Evolutionary conservation across 2,797 vertebrate species (phyloP), one percentile per base, ranked within the genome.

Genomic region (Cottoperca gobio): DNA sequence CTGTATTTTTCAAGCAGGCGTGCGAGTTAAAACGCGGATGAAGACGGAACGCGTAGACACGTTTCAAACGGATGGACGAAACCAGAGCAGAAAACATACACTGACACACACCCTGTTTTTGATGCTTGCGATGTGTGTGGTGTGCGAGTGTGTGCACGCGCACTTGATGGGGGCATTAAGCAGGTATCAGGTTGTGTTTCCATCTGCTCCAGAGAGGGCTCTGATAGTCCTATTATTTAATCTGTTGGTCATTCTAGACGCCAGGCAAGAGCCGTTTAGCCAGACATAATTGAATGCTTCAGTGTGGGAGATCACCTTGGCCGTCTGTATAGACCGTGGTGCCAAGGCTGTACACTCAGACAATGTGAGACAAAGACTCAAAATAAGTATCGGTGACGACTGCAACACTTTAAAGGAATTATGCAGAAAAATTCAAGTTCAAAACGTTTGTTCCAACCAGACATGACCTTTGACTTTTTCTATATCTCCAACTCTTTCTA

Each of bases 181-280:
- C 88, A 91, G 91, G 93, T 93, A 93, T 94, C 92, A 90, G 91
- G 92, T 94, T 94, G 90, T 92, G 90, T 92, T 93, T 94, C 93
- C 94, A 92, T 92, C 91, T 93, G 91, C 90, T 92, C 89, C 88
- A 90, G 91, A 89, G 92, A 92, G 89, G 85, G 86, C 90, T 91
- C 86, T 90, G 93, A 94, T 93, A 93, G 91, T 92, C 84, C 85
- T 92, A 93, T 94, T 94, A 94, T 94, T 93, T 93, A 93, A 94
- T 94, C 92, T 93, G 84, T 83, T 76, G 90, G 92, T 92, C 88
- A 93, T 93, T 89, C 89, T 92, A 92, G 89, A 93, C 70, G 87
- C 88, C 90, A 90, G 90, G 92, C 91, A 93, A 89, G 89, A 87
- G 91, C 89, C 86, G 86, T 92, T 93, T 93, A 91, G 87, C 81